These are phyloP conservation scores for Platerodrilus igneus DNA, from an alignment of 2,888 invertebrate species.

Conservation along the genomic window DNA sequence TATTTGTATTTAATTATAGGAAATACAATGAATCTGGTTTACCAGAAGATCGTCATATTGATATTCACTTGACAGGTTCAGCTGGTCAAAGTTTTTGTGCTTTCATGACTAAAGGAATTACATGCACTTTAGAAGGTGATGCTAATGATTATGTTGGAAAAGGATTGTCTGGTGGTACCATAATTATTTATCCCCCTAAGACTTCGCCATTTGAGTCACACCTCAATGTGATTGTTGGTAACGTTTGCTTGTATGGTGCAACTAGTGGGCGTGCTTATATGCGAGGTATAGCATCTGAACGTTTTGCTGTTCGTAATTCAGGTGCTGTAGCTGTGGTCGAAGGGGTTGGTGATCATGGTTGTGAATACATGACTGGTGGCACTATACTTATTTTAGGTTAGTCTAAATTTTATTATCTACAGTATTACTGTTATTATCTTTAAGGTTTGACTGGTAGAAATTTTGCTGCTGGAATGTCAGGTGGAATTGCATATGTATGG, in stretches of 20 bases:
- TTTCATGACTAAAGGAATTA: constrained; percentile 86
- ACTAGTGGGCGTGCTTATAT: constrained; percentile 92
- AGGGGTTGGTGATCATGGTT: constrained; percentile 98
- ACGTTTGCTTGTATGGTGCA: constrained; percentile 97
- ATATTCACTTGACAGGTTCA: constrained; percentile 81
- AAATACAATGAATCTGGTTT: constrained; percentile 84
- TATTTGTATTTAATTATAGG: constrained; percentile 52
- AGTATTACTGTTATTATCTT: constrained; percentile 5
- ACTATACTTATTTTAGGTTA: constrained; percentile 71
- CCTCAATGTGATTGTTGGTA: constrained; percentile 94
- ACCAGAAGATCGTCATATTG: constrained; percentile 69
- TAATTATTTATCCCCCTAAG: constrained; percentile 90
- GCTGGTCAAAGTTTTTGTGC: constrained; percentile 99
- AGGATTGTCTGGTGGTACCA: constrained; percentile 91
- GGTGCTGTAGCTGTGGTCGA: constrained; percentile 95
- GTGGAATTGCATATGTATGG: constrained; percentile 87
- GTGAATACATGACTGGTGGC: constrained; percentile 99
- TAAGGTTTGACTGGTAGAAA: constrained; percentile 89
- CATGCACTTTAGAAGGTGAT: constrained; percentile 90
- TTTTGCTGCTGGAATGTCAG: constrained; percentile 99
- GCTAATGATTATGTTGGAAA: constrained; percentile 98
- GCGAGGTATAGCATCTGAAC: constrained; percentile 86
- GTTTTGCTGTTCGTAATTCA: constrained; percentile 97
- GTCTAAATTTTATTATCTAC: constrained; percentile 13
- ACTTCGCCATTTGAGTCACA: constrained; percentile 83